Conservation (phyloP, 2,113 vertebrate species). For the Anser cygnoides region DNA sequence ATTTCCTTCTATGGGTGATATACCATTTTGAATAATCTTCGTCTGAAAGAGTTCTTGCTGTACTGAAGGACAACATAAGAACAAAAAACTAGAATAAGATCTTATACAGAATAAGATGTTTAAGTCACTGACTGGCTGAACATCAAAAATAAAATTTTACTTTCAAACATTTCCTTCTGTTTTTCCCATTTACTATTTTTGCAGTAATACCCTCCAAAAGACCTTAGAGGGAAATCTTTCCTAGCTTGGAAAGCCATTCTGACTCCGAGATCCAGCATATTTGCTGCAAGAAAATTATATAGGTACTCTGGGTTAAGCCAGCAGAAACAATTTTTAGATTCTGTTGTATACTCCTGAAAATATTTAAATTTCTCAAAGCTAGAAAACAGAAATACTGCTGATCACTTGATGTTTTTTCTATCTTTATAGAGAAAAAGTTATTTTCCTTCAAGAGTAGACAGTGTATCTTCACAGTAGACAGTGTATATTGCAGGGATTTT, state of each 20-base stretch:
- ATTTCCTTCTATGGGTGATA: not conserved
- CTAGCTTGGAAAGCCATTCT: not conserved
- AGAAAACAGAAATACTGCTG: not conserved
- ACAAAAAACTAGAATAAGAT: not conserved
- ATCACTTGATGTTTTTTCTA: not conserved
- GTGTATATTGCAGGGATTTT: not conserved
- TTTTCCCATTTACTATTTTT: not conserved
- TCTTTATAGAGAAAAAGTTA: not conserved
- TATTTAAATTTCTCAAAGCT: not conserved
- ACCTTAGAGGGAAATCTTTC: constrained; percentile 38
- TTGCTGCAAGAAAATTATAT: not conserved
- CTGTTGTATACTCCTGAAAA: not conserved
- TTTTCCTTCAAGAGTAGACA: not conserved
- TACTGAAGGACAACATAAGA: not conserved
- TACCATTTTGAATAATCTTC: not conserved
- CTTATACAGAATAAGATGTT: not conserved
- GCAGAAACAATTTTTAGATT: not conserved
- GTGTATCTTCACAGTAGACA: not conserved
- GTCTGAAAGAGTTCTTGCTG: not conserved
- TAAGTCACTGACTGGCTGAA: not conserved
- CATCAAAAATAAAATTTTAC: not conserved
- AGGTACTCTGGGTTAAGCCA: not conserved
- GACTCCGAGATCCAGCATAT: not conserved
- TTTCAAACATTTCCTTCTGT: not conserved
- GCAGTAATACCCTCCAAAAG: not conserved